These are phyloP conservation scores for Streptopelia turtur DNA, from an alignment of 2,797 vertebrate genomes.

Conservation along the genomic window DNA sequence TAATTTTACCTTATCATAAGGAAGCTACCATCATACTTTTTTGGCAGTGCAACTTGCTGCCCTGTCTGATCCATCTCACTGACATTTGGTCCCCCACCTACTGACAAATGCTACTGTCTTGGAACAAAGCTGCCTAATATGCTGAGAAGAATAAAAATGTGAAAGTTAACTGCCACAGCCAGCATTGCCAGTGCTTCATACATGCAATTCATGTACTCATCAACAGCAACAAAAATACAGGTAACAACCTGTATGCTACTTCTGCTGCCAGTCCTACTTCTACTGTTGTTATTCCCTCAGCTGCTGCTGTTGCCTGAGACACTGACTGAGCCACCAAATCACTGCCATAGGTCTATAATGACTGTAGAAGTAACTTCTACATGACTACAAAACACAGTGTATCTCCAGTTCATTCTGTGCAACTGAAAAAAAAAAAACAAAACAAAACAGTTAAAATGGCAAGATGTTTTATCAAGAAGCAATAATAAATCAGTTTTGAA, in stretches of 20 bases:
- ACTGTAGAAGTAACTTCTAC: background rate
- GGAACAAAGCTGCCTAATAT: background rate
- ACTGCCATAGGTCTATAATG: background rate
- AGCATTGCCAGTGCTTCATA: background rate
- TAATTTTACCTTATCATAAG: background rate
- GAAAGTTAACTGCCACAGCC: background rate
- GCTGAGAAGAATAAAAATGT: background rate
- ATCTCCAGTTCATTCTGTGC: background rate
- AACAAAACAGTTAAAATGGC: background rate
- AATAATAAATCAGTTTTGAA: background rate
- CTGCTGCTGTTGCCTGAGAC: background rate
- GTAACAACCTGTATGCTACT: background rate
- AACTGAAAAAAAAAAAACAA: background rate
- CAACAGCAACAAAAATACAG: background rate
- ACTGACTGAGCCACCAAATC: background rate
- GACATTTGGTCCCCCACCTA: background rate
- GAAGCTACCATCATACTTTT: background rate
- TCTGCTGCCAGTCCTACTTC: background rate
- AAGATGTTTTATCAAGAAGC: background rate
- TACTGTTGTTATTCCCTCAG: background rate
- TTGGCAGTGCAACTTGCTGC: background rate
- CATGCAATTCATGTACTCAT: background rate
- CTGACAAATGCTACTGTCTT: background rate
- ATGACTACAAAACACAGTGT: background rate
- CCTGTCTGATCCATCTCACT: background rate